These are phyloP conservation scores for Heterodera carotae DNA, from an alignment of 1,140 invertebrate genomes.

Conservation along the genomic window DNA sequence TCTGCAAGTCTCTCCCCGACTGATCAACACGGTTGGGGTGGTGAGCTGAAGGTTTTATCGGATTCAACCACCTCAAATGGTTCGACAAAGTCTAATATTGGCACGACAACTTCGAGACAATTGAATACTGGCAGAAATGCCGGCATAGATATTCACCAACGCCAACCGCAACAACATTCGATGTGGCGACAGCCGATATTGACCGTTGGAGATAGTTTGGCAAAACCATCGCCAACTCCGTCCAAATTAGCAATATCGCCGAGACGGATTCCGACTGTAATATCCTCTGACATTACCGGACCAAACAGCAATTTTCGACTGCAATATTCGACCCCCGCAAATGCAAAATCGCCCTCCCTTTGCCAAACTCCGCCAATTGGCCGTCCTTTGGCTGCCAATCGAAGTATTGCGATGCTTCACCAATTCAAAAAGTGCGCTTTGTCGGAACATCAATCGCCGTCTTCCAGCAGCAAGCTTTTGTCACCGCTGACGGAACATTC, in stretches of 20 bases:
- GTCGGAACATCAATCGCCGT: not conserved
- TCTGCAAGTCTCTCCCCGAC: not conserved
- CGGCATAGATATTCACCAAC: not conserved
- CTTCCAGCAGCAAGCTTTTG: not conserved
- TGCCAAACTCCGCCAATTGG: not conserved
- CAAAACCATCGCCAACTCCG: not conserved
- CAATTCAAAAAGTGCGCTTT: not conserved
- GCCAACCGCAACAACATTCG: not conserved
- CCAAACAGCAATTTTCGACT: no score
- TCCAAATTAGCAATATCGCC: not conserved
- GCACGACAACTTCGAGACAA: not conserved
- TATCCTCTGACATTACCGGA: not conserved
- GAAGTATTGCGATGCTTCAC: not conserved
- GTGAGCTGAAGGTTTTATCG: not conserved
- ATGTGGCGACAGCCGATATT: not conserved
- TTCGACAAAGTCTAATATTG: not conserved
- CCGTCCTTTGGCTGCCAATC: not conserved
- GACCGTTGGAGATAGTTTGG: not conserved
- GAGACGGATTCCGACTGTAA: not conserved
- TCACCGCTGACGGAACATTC: conserved; percentile 9
- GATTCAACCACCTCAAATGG: not conserved
- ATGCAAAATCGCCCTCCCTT: not conserved
- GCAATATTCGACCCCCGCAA: not conserved
- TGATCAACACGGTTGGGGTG: not conserved
- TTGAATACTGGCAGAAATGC: not conserved